These are phyloP conservation scores for Cryptocephalus primarius DNA, from an alignment of 2,888 invertebrate genomes.

Conservation along the genomic window DNA sequence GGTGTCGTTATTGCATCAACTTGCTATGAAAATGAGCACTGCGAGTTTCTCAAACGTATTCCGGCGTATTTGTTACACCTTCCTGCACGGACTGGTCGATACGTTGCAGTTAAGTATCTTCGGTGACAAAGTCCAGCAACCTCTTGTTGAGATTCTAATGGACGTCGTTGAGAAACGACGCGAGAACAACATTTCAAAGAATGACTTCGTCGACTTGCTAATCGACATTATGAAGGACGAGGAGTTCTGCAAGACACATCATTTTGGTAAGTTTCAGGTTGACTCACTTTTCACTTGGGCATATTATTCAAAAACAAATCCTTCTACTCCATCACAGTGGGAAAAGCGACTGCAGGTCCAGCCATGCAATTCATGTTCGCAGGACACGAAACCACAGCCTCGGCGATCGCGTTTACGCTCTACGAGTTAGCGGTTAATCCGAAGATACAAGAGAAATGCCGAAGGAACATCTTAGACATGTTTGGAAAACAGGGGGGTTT, in stretches of 20 bases:
- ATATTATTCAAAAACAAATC: too few relatives aligned
- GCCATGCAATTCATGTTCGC: constrained; percentile 36
- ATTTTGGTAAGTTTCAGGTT: too few relatives aligned
- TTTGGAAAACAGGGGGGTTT: constrained; percentile 34
- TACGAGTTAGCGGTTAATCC: constrained; percentile 44
- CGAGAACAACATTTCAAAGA: background rate
- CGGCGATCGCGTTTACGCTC: constrained; percentile 44
- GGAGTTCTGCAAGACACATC: too few relatives aligned
- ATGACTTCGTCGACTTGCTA: background rate
- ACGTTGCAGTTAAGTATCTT: background rate
- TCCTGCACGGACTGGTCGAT: background rate
- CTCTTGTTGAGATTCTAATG: background rate
- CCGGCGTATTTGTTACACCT: background rate
- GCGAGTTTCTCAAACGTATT: background rate
- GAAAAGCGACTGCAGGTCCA: background rate
- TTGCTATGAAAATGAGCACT: too few relatives aligned
- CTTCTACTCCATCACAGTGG: too few relatives aligned
- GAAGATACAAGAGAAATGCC: constrained; percentile 41
- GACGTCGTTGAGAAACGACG: background rate
- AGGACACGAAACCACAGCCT: constrained; percentile 50
- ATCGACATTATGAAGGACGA: background rate
- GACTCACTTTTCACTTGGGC: too few relatives aligned
- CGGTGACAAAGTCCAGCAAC: background rate
- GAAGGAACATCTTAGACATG: constrained; percentile 38
- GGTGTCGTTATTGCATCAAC: background rate